phyloP scores from a whole-genome alignment of 1,140 invertebrate species.

The Drosophila kepulauana region DNA sequence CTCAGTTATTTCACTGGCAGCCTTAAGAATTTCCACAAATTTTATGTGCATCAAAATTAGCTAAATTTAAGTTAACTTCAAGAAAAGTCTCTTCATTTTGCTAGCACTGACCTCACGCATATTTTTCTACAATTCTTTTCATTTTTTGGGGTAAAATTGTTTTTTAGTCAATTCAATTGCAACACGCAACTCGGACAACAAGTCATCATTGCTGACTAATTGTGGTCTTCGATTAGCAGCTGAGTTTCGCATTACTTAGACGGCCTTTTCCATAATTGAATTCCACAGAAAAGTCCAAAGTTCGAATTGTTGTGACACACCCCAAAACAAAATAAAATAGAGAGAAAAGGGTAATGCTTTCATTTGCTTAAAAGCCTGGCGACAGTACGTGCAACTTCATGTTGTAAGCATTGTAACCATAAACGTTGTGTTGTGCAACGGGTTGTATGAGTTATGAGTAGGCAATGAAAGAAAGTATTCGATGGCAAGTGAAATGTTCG shows the following conservation, averaged over 20 bases:
- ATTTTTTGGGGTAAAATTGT: neutral
- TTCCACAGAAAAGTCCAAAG: conserved; percentile 30
- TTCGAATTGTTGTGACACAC: conserved; percentile 46
- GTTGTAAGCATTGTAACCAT: conserved; percentile 27
- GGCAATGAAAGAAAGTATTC: conserved; percentile 17
- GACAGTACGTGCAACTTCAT: conserved; percentile 21
- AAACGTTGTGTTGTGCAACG: conserved; percentile 43
- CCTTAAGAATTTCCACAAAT: neutral
- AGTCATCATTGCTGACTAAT: conserved; percentile 64
- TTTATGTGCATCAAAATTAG: neutral
- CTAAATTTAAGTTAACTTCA: neutral
- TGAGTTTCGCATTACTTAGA: conserved; percentile 40
- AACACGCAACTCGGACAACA: conserved; percentile 61
- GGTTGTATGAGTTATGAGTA: conserved; percentile 63
- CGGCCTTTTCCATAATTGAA: conserved; percentile 64
- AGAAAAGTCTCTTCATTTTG: too few relatives aligned
- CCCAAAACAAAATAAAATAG: neutral
- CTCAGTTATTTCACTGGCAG: too few relatives aligned
- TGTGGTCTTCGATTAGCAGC: conserved; percentile 59
- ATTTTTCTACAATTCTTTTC: neutral
- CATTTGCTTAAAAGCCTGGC: conserved; percentile 71
- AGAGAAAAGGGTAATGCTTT: conserved; percentile 25
- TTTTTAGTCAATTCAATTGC: conserved; percentile 49
- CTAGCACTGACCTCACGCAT: neutral
- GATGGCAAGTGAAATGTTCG: conserved; percentile 29